Conservation (phyloP, 2,113 vertebrate genomes). For the Porphyrio hochstetteri region DNA sequence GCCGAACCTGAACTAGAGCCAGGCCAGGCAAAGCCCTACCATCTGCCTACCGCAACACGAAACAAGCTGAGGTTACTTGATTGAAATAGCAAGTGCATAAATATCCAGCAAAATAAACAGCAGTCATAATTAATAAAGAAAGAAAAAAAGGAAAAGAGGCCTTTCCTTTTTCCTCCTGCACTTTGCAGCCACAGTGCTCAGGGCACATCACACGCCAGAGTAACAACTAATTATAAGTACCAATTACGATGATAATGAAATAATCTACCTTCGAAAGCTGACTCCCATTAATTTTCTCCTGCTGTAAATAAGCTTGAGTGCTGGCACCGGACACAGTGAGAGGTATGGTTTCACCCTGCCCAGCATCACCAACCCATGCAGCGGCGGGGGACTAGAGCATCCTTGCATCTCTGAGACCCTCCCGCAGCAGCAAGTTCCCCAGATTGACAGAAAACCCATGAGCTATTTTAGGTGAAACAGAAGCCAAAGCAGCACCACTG, state of each 20-base stretch:
- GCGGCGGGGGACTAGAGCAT: background rate
- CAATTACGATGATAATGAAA: constrained; percentile 60
- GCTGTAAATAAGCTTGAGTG: background rate
- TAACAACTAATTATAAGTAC: constrained; percentile 57
- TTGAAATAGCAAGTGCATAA: constrained; percentile 19
- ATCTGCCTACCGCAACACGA: background rate
- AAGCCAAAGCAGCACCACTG: background rate
- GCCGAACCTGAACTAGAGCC: background rate
- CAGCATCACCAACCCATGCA: background rate
- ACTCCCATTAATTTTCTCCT: constrained; percentile 7
- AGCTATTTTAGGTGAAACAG: background rate
- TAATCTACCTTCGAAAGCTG: constrained; percentile 39
- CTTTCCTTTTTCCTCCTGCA: constrained; percentile 5
- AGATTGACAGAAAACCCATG: accelerated
- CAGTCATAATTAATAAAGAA: background rate
- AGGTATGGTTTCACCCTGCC: accelerated
- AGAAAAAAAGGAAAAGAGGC: background rate
- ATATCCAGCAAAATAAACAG: constrained; percentile 30
- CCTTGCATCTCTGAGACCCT: accelerated
- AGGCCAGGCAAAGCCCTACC: constrained; percentile 5
- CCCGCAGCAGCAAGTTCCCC: background rate
- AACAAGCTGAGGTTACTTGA: background rate
- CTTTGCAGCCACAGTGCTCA: background rate
- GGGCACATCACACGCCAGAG: constrained; percentile 28
- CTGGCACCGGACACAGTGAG: accelerated